Percentiles rank a stretch among this genome's conserved stretches.
Evolutionary conservation across 2,888 invertebrate genomes (phyloP).

Genomic region (Agriotes lineatus): DNA sequence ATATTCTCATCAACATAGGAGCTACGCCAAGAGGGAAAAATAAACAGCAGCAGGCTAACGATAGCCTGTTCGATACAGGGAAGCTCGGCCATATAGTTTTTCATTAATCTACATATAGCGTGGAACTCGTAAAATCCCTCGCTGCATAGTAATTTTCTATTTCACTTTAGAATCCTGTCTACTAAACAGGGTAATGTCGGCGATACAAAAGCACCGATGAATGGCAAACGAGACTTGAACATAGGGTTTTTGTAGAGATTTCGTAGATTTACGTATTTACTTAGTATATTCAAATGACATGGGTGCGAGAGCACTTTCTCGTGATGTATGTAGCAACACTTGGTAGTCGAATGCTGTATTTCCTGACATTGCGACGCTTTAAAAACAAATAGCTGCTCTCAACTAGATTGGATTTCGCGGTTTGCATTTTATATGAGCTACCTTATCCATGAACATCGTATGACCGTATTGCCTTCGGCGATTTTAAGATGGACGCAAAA

Average conservation of each 20-base stretch:
- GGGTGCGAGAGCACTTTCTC: conserved; percentile 41
- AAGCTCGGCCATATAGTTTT: conserved; percentile 18
- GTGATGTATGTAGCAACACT: conserved; percentile 50
- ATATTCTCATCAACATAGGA: not conserved
- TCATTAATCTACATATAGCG: conserved; percentile 34
- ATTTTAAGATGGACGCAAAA: conserved; percentile 52
- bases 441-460: conserved; percentile 48
- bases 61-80: not conserved
- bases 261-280: conserved; percentile 39
- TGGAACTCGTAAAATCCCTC: conserved; percentile 34
- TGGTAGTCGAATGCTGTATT: conserved; percentile 40
- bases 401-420: conserved; percentile 62
- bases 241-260: conserved; percentile 15
- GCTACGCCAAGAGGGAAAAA: not conserved
- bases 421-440: conserved; percentile 56
- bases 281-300: conserved; percentile 50
- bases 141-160: conserved; percentile 34
- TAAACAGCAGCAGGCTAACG: not conserved
- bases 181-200: conserved; percentile 26
- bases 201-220: conserved; percentile 18
- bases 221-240: not conserved
- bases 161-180: conserved; percentile 31
- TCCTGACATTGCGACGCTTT: conserved; percentile 53
- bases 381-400: conserved; percentile 62
- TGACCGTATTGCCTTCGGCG: conserved; percentile 49